Percentiles rank a stretch among this genome's conserved stretches.
These are phyloP conservation scores for Rana temporaria DNA, from an alignment of 2,113 vertebrate genomes.

Conservation along the genomic window DNA sequence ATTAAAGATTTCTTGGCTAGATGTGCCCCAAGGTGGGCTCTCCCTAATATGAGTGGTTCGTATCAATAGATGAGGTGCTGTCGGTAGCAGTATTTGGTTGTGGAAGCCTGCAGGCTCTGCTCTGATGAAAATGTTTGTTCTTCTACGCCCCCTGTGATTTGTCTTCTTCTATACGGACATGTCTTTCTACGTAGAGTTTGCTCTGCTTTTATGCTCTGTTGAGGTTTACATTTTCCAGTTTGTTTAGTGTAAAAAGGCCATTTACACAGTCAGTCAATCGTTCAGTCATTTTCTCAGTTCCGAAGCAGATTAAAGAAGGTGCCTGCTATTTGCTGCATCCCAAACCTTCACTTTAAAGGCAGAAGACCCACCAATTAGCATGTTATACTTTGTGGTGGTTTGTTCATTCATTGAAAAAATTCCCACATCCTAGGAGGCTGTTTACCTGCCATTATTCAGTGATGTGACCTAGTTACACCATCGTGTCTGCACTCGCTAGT, in stretches of 20 bases:
- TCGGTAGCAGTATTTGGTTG: no score
- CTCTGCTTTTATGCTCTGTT: neutral
- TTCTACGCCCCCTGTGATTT: neutral
- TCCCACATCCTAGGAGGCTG: neutral
- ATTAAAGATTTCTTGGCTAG: no score
- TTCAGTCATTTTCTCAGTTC: no score
- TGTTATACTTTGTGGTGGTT: no score
- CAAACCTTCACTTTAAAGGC: no score
- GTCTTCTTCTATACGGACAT: neutral
- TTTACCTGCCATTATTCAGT: neutral
- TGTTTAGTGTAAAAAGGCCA: neutral
- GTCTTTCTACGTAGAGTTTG: neutral
- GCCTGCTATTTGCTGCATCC: neutral
- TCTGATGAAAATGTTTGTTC: neutral
- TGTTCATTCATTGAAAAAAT: neutral
- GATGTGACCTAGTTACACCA: no score
- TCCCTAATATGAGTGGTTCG: no score
- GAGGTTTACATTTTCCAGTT: conserved; percentile 7
- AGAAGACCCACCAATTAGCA: no score
- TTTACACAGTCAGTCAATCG: no score
- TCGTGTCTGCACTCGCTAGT: neutral
- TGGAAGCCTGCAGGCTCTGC: neutral
- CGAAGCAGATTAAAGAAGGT: no score
- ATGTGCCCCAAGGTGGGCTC: no score
- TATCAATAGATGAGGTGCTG: no score